Conservation (phyloP, 2,113 vertebrate genomes). For the Scomber scombrus region DNA sequence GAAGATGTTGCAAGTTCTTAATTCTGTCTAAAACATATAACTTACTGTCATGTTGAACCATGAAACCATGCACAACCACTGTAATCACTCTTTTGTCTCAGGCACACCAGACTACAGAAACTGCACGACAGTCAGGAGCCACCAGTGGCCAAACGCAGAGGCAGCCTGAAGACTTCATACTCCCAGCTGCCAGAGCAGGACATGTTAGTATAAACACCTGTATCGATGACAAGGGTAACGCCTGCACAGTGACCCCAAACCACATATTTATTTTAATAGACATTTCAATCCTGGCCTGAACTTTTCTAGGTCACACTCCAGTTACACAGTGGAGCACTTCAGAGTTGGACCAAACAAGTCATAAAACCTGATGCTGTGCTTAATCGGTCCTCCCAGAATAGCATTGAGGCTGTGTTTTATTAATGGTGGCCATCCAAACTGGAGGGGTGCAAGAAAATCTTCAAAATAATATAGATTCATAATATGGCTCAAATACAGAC, state of each 20-base stretch:
- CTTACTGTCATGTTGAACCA: no score
- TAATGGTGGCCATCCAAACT: conserved; percentile 17
- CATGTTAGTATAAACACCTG: conserved; percentile 81
- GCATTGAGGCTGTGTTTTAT: conserved; percentile 14
- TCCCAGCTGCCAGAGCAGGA: conserved; percentile 88
- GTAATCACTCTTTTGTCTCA: conserved; percentile 60
- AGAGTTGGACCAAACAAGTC: conserved; percentile 20
- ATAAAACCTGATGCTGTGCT: conserved; percentile 48
- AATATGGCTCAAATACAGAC: not conserved
- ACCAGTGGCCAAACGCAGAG: conserved; percentile 85
- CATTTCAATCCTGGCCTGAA: no score
- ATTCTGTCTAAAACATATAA: no score
- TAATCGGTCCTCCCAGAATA: conserved; percentile 38
- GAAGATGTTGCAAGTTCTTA: no score
- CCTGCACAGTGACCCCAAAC: no score
- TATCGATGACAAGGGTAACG: no score
- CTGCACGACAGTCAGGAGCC: conserved; percentile 85
- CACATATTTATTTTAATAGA: no score
- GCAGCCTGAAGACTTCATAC: conserved; percentile 84
- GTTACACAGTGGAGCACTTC: not conserved
- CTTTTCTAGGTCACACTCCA: not conserved
- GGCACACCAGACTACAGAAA: conserved; percentile 88
- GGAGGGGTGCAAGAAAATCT: not conserved
- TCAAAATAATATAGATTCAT: conserved; percentile 2
- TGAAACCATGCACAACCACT: no score